These are phyloP conservation scores for Acrobasis suavella DNA, from an alignment of 2,888 invertebrate genomes.

Conservation along the genomic window DNA sequence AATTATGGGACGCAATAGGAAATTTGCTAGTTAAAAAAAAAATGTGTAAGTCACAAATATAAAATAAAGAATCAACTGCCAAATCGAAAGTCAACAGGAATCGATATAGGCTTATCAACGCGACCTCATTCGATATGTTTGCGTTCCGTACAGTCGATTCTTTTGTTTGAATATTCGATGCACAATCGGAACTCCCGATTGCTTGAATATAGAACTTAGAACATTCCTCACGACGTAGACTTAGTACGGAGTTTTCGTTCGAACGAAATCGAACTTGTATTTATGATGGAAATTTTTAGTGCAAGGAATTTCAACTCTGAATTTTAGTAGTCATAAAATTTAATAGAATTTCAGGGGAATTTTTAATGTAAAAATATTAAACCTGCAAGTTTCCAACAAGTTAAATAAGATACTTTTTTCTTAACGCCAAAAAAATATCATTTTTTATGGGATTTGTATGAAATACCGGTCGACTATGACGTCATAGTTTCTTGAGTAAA, in stretches of 20 bases:
- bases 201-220: constrained; percentile 24
- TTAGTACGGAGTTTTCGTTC: background rate
- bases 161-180: constrained; percentile 27
- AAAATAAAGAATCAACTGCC: background rate
- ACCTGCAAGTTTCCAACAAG: no score
- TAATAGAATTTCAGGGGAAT: no score
- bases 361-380: no score
- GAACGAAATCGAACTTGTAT: background rate
- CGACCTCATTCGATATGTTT: constrained; percentile 18
- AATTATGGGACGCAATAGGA: no score
- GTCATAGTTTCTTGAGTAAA: no score
- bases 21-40: no score
- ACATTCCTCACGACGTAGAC: background rate
- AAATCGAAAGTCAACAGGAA: constrained; percentile 16
- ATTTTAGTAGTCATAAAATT: no score
- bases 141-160: constrained; percentile 17
- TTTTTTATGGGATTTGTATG: no score
- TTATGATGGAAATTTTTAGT: background rate
- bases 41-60: background rate
- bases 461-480: no score
- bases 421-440: no score
- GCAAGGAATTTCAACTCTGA: background rate
- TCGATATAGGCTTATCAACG: constrained; percentile 13
- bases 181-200: constrained; percentile 22
- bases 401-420: no score